These are phyloP conservation scores for Pristis pectinata DNA, from an alignment of 2,797 vertebrate species.

Conservation along the genomic window DNA sequence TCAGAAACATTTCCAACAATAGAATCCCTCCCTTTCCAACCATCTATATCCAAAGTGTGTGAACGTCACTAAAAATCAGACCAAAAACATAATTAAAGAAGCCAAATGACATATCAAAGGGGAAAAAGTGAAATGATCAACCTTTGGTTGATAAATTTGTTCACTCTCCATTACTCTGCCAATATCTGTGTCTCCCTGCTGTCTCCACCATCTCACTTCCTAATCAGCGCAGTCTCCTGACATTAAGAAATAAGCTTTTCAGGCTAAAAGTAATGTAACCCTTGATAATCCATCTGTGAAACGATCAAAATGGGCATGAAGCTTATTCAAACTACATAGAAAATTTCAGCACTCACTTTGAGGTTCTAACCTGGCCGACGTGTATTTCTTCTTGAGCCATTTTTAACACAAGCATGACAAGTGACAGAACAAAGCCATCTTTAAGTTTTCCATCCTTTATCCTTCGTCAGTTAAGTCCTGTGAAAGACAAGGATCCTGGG, in stretches of 20 bases:
- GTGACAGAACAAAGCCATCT: constrained; percentile 11
- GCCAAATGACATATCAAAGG: neutral
- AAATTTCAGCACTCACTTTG: neutral
- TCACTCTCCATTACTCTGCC: neutral
- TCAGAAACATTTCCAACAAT: constrained; percentile 8
- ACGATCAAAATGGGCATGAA: neutral
- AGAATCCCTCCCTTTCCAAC: neutral
- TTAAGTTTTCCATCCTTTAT: neutral
- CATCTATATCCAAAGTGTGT: neutral
- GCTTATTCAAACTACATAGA: neutral
- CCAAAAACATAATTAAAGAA: neutral
- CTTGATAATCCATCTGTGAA: neutral
- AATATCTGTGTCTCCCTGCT: neutral
- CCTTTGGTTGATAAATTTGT: neutral
- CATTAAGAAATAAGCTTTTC: neutral
- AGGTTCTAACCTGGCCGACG: neutral
- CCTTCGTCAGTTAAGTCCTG: constrained; percentile 5
- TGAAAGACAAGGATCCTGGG: neutral
- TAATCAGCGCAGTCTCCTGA: neutral
- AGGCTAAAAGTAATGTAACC: too few species aligned
- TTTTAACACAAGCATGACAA: constrained; percentile 16
- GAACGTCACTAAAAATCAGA: neutral
- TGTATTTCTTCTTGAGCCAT: neutral
- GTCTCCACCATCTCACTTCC: neutral
- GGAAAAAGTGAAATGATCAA: neutral